phyloP scores from a whole-genome alignment of 1,140 invertebrate genomes.

The Portunus trituberculatus region DNA sequence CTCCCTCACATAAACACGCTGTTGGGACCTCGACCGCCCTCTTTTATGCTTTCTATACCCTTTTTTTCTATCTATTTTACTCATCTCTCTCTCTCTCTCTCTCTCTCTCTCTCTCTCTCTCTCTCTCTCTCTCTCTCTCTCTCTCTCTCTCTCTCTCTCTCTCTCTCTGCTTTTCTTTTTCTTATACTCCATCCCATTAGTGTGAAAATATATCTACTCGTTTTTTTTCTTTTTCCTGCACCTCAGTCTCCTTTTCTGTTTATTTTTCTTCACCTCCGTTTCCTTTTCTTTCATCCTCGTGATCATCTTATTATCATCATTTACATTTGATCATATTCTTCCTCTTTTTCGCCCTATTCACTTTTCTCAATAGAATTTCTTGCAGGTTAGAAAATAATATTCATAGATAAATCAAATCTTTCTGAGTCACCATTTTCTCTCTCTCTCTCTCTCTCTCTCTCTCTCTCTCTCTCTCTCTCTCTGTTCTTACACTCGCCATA shows the following conservation, averaged over 20 bases:
- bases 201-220: not conserved
- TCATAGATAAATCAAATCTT: no score
- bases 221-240: not conserved
- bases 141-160: not conserved
- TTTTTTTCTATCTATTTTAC: not conserved
- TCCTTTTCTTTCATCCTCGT: not conserved
- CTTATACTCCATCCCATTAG: not conserved
- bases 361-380: no score
- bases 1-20: constrained; percentile 15
- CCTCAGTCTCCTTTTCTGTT: not conserved
- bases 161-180: not conserved
- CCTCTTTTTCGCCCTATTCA: not conserved
- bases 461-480: constrained; percentile 27
- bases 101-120: constrained; percentile 31
- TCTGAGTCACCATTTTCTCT: not conserved
- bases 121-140: constrained; percentile 27
- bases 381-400: no score
- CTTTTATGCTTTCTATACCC: not conserved
- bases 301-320: not conserved
- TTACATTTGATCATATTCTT: not conserved
- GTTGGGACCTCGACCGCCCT: not conserved
- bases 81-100: not conserved
- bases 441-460: constrained; percentile 41
- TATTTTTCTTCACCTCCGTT: no score
- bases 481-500: not conserved